Evolutionary conservation across 2,888 invertebrate genomes (phyloP).

Genomic region (Sarcophaga carnaria): DNA sequence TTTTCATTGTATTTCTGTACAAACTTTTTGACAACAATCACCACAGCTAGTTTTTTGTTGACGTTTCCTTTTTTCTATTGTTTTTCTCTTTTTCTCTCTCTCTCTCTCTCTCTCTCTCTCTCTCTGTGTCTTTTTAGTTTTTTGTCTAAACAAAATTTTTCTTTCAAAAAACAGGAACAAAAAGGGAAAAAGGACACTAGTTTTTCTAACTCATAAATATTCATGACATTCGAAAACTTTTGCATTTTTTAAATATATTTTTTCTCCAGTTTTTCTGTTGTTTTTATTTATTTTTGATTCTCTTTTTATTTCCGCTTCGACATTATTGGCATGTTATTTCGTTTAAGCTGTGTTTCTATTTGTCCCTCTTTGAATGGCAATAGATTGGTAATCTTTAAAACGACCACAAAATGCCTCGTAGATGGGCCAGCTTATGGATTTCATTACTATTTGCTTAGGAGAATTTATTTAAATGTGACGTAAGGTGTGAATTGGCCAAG

Average conservation of each 20-base stretch:
- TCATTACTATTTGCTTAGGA: constrained; percentile 16
- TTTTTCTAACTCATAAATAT: no score
- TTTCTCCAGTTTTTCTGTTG: constrained; percentile 19
- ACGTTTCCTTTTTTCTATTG: constrained; percentile 8
- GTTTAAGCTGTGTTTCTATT: not conserved
- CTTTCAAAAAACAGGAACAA: no score
- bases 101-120: not conserved
- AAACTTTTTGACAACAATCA: constrained; percentile 15
- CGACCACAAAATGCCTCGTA: constrained; percentile 24
- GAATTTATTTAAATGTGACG: constrained; percentile 22
- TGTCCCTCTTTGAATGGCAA: not conserved
- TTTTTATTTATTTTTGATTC: not conserved
- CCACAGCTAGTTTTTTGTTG: constrained; percentile 17
- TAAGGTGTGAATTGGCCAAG: constrained; percentile 36
- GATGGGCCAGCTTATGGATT: constrained; percentile 18
- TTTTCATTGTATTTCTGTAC: not conserved
- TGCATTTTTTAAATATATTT: no score
- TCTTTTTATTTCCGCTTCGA: constrained; percentile 1
- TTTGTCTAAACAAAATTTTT: no score
- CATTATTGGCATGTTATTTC: constrained; percentile 18
- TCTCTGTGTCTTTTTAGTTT: no score
- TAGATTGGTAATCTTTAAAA: constrained; percentile 21
- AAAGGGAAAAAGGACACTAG: no score
- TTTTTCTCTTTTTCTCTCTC: constrained; percentile 1
- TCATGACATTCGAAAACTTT: no score